phyloP scores from a whole-genome alignment of 2,888 invertebrate genomes.

The Lissonota sp. region DNA sequence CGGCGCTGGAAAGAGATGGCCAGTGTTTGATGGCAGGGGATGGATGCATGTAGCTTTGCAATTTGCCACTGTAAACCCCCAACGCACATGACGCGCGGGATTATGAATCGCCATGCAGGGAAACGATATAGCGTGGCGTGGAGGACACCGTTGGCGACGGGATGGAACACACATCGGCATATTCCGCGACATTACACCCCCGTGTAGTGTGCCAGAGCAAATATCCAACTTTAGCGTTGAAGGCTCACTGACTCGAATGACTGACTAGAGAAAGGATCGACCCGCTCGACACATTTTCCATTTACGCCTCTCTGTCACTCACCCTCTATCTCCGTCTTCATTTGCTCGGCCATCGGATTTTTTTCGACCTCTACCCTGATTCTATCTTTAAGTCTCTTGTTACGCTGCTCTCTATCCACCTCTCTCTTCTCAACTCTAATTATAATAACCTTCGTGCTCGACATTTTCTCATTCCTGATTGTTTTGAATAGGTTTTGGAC shows the following conservation, averaged over 20 bases:
- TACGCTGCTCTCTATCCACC: not conserved
- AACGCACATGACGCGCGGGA: slow-evolving; percentile 46
- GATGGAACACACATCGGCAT: slow-evolving; percentile 22
- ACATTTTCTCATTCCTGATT: slow-evolving; percentile 4
- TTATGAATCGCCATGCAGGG: slow-evolving; percentile 43
- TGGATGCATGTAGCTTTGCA: slow-evolving; percentile 47
- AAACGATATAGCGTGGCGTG: not conserved
- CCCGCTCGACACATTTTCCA: slow-evolving; percentile 39
- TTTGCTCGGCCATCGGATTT: slow-evolving; percentile 22
- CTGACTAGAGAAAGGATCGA: slow-evolving; percentile 48
- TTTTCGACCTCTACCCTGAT: slow-evolving; percentile 1
- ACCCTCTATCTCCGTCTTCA: not conserved
- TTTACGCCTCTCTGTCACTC: not conserved
- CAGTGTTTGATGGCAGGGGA: not conserved
- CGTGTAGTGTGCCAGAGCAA: slow-evolving; percentile 10
- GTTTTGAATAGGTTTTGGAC: slow-evolving; percentile 16
- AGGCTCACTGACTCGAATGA: slow-evolving; percentile 45
- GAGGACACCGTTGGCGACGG: slow-evolving; percentile 30
- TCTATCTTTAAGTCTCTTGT: slow-evolving; percentile 10
- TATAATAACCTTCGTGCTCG: not conserved
- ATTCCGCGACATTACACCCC: slow-evolving; percentile 38
- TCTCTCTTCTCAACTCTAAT: slow-evolving; percentile 16
- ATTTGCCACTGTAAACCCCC: slow-evolving; percentile 54
- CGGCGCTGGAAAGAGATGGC: not conserved
- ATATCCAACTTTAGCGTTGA: slow-evolving; percentile 42